Evolutionary conservation across 2,888 invertebrate species (phyloP).

Genomic region (Stegana nigrithorax): DNA sequence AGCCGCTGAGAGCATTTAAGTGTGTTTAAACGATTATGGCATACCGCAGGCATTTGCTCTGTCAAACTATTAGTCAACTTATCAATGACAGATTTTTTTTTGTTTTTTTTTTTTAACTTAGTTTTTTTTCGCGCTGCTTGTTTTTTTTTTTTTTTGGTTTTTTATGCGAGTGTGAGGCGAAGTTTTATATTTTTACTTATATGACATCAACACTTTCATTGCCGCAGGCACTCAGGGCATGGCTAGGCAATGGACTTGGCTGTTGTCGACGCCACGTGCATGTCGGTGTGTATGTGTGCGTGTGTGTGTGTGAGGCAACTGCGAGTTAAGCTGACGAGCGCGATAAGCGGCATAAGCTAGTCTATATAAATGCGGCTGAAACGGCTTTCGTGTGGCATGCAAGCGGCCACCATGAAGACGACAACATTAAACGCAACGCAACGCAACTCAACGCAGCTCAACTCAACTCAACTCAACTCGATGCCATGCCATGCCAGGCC

Average conservation of each 20-base stretch:
- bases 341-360: background rate
- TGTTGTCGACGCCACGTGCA: background rate
- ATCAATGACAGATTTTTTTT: conserved; percentile 59
- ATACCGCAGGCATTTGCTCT: background rate
- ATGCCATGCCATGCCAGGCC: no score
- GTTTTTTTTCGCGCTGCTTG: no score
- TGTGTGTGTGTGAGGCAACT: background rate
- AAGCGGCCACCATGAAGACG: conserved; percentile 13
- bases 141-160: no score
- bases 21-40: no score
- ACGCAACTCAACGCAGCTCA: no score
- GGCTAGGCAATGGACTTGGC: background rate
- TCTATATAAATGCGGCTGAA: background rate
- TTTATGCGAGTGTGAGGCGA: no score
- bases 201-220: conserved; percentile 58
- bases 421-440: no score
- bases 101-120: no score
- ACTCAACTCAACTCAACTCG: no score
- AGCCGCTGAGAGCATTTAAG: no score
- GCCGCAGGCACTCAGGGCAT: background rate
- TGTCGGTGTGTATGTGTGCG: background rate
- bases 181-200: no score
- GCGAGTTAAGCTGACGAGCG: background rate
- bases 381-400: conserved; percentile 4
- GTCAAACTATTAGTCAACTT: conserved; percentile 17